Conservation (phyloP, 2,888 invertebrate genomes). For the Lepetodrilus schrolli region DNA sequence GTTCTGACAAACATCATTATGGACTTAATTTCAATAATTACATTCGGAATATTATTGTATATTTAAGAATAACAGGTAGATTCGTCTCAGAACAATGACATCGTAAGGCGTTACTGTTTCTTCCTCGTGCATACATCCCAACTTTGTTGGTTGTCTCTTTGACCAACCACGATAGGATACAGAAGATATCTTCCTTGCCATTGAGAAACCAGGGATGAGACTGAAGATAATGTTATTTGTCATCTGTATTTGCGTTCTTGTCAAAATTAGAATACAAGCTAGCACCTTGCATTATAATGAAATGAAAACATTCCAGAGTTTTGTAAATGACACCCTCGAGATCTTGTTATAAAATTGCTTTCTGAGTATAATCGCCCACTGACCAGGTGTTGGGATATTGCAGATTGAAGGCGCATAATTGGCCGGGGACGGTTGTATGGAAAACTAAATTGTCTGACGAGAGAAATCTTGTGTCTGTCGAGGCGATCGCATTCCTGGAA, state of each 20-base stretch:
- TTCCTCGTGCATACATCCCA: no score
- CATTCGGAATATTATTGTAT: no score
- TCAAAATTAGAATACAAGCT: background rate
- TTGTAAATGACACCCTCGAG: background rate
- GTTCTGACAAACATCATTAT: no score
- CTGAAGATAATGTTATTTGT: no score
- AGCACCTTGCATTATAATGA: conserved; percentile 10
- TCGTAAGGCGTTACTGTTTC: no score
- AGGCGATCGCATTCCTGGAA: background rate
- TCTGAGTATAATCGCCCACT: background rate
- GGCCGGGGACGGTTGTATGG: background rate
- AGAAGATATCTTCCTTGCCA: no score
- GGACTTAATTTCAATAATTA: no score
- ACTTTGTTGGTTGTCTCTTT: no score
- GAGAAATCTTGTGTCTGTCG: background rate
- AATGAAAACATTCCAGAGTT: conserved; percentile 21
- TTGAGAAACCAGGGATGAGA: no score
- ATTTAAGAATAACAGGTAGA: no score
- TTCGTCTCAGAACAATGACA: no score
- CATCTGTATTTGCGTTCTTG: conserved; percentile 1
- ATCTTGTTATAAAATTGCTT: conserved; percentile 11
- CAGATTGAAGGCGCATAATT: background rate
- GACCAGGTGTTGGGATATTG: background rate
- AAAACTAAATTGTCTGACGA: background rate
- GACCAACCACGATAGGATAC: no score